Base-by-base conservation (phyloP, 2,888 invertebrate genomes). In the Philonicus albiceps region DNA sequence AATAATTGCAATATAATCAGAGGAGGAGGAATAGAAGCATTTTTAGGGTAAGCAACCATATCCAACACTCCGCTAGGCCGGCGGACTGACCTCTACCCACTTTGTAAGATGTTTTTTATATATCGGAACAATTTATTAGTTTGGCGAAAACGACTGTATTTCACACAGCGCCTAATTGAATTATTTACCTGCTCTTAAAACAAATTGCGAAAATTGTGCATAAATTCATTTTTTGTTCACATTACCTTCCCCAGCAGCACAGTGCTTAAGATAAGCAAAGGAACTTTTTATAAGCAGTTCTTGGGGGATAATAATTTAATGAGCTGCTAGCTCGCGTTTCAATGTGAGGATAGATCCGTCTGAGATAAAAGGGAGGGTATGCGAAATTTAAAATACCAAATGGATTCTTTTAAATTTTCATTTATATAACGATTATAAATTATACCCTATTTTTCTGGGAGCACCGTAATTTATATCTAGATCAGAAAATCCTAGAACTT, bases 111-210 rank as follows among this genome's bases (percentile, higher is more conserved):
- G 16, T 55, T 55, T 19, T 19, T 64, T 64, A 64, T 27, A 64
- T 64, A 22, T 19, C 11, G 11, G 64, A 27, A 11, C 64, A 64
- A 64, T 64, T 64, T 64, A 64, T 64, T 64, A 64, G 64, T 64
- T 64, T 27, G 5, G 8, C 64, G 64, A 64, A 27, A 27, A 27
- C 64, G 22, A 3, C 27, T 64, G 22, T 3, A 40, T 34, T 76
- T 76, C 13, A 76, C n/a, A 43, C 30, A 49, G 49, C 13, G 27
- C 43, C 4, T 78, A 78, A 78, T 49, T 78, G 43, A 49, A 78
- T 78, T 78, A 78, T 78, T 78, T 30, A 53, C 16, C 30, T 78
- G 49, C 43, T 78, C 49, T 78, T 49, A 76, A 37, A 27, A 75
- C 43, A 78, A 53, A 53, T 53, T 53, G 53, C 16, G 78, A 43